Conservation (phyloP, 2,113 vertebrate species). For the Gnathonemus echidnorhynchus region DNA sequence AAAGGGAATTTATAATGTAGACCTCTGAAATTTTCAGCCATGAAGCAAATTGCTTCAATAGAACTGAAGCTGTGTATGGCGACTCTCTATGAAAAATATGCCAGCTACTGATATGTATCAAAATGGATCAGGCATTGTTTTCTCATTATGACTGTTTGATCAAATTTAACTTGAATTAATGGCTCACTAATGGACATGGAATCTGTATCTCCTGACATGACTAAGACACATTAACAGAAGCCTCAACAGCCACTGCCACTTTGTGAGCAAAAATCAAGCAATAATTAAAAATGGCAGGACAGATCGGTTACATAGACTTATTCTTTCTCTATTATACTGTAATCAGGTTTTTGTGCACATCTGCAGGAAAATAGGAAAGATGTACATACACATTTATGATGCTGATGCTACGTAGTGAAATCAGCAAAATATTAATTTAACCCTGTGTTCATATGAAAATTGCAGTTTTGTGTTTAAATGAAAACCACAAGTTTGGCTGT, state of each 20-base stretch:
- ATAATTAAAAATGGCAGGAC: conserved; percentile 9
- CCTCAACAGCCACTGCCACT: neutral
- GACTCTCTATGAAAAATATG: neutral
- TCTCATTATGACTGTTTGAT: conserved; percentile 11
- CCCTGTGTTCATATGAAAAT: neutral
- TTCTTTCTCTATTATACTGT: neutral
- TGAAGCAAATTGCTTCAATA: neutral
- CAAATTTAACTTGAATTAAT: conserved; percentile 12
- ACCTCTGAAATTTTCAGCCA: neutral
- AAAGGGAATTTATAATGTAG: neutral
- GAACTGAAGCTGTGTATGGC: neutral
- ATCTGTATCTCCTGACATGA: conserved; percentile 2
- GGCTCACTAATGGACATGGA: conserved; percentile 3
- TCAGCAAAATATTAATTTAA: conserved; percentile 3
- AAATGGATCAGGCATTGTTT: neutral
- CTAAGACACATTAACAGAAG: neutral
- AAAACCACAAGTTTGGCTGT: neutral
- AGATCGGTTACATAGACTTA: neutral
- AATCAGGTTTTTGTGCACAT: neutral
- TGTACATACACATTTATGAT: neutral
- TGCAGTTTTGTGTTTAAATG: neutral
- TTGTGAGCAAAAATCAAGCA: neutral
- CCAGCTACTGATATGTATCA: neutral
- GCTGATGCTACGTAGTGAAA: neutral
- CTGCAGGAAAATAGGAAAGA: neutral